Evolutionary conservation across 2,888 invertebrate species (phyloP).

Genomic region (Euclidia mi): DNA sequence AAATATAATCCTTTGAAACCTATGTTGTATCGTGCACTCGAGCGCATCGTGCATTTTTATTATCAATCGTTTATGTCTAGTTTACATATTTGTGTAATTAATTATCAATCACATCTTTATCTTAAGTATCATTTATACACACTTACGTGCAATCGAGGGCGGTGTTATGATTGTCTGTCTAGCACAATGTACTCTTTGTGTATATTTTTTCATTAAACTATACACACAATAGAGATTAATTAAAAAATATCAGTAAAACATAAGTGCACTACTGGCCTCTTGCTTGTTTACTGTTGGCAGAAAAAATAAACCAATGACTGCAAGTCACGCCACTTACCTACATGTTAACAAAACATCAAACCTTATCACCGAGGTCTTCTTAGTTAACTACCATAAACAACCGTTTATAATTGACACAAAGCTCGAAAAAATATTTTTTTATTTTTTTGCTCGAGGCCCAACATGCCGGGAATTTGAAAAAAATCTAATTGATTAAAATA

Average conservation of each 20-base stretch:
- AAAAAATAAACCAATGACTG: constrained; percentile 36
- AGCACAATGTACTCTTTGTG: constrained; percentile 1
- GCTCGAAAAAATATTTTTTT: constrained; percentile 18
- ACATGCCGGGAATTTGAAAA: constrained; percentile 63
- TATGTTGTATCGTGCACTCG: background rate
- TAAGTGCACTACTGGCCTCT: constrained; percentile 27
- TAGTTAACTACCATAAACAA: constrained; percentile 47
- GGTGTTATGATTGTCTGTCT: constrained; percentile 7
- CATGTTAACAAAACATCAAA: constrained; percentile 55
- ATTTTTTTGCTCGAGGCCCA: constrained; percentile 17
- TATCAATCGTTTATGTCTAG: constrained; percentile 20
- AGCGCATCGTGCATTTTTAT: background rate
- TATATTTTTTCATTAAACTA: constrained; percentile 6
- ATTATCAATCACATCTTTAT: constrained; percentile 11
- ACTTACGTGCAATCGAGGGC: constrained; percentile 7
- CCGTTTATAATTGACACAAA: constrained; percentile 39
- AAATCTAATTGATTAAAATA: constrained; percentile 44
- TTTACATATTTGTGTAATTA: constrained; percentile 15
- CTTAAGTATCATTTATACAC: constrained; percentile 11
- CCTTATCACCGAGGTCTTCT: constrained; percentile 42
- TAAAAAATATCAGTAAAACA: constrained; percentile 21
- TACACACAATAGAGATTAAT: constrained; percentile 30
- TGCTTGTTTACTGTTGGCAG: constrained; percentile 34
- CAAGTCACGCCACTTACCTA: constrained; percentile 59
- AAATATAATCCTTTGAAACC: background rate